Evolutionary conservation across 1,140 invertebrate genomes (phyloP).

Genomic region (Tetramorium simillimum): DNA sequence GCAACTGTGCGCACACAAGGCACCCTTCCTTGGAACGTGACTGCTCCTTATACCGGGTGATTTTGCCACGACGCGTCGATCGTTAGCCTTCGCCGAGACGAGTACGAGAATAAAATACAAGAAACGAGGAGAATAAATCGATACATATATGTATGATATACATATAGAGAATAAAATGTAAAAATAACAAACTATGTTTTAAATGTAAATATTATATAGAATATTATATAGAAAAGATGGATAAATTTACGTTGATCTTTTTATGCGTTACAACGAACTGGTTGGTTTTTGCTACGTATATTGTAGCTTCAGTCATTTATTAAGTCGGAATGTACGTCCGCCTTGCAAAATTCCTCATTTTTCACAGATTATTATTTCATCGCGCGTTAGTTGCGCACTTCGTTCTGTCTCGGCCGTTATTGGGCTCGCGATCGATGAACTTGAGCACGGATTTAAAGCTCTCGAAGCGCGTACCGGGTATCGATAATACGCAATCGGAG

Average conservation of each 20-base stretch:
- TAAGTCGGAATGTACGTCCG: not conserved
- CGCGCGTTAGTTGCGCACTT: conserved; percentile 15
- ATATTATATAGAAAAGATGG: too few relatives aligned
- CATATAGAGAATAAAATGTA: not conserved
- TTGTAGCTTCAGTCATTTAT: not conserved
- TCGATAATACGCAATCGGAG: conserved; percentile 50
- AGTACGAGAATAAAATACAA: not conserved
- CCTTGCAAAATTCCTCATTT: conserved; percentile 3
- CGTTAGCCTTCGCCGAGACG: conserved; percentile 2
- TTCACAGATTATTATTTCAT: conserved; percentile 4
- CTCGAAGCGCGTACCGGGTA: conserved; percentile 36
- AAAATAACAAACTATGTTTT: not conserved
- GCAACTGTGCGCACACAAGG: conserved; percentile 39
- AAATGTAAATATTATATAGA: too few relatives aligned
- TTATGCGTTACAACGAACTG: not conserved
- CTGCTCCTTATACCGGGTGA: conserved; percentile 38
- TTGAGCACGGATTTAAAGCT: conserved; percentile 56
- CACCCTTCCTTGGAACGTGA: conserved; percentile 40
- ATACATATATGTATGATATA: not conserved
- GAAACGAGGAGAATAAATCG: not conserved
- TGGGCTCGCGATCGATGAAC: conserved; percentile 34
- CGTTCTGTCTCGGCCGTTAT: conserved; percentile 29
- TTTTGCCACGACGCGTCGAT: conserved; percentile 42
- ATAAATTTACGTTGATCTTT: not conserved
- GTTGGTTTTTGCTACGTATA: not conserved